Evolutionary conservation across 2,888 invertebrate genomes (phyloP).

Genomic region (Melitaea athalia): DNA sequence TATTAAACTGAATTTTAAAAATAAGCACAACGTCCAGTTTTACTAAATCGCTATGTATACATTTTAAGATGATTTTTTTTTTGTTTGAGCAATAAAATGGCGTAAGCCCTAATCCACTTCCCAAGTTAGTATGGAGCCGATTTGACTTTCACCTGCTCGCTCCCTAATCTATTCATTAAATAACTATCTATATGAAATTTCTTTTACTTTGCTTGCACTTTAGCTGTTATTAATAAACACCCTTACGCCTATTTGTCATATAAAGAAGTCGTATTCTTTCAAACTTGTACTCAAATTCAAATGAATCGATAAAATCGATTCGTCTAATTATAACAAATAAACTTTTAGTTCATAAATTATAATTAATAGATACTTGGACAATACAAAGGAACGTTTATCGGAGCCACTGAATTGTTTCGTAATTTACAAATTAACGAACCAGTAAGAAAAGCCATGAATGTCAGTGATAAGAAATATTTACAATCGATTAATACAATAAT

Average conservation of each 20-base stretch:
- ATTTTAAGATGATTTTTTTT: too few relatives aligned
- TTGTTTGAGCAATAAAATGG: too few relatives aligned
- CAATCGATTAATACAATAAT: conserved; percentile 47
- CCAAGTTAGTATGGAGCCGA: too few relatives aligned
- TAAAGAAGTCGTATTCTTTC: background rate
- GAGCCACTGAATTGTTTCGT: conserved; percentile 52
- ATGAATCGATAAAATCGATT: conserved; percentile 3
- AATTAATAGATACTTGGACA: conserved; percentile 1
- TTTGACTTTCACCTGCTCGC: too few relatives aligned
- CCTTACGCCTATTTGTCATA: conserved; percentile 1
- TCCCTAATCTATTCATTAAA: too few relatives aligned
- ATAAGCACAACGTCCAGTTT: too few relatives aligned
- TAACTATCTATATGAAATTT: too few relatives aligned
- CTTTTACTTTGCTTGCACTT: too few relatives aligned
- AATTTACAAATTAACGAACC: conserved; percentile 58
- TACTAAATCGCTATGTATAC: too few relatives aligned
- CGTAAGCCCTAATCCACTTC: too few relatives aligned
- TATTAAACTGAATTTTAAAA: too few relatives aligned
- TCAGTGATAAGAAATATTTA: conserved; percentile 59
- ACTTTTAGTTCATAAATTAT: conserved; percentile 5
- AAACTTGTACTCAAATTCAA: background rate
- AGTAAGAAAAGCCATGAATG: conserved; percentile 31
- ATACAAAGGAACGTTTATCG: conserved; percentile 42
- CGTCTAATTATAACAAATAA: background rate
- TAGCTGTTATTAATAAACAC: too few relatives aligned